Evolutionary conservation across 2,888 invertebrate genomes (phyloP).

Genomic region (Scotopteryx bipunctaria): DNA sequence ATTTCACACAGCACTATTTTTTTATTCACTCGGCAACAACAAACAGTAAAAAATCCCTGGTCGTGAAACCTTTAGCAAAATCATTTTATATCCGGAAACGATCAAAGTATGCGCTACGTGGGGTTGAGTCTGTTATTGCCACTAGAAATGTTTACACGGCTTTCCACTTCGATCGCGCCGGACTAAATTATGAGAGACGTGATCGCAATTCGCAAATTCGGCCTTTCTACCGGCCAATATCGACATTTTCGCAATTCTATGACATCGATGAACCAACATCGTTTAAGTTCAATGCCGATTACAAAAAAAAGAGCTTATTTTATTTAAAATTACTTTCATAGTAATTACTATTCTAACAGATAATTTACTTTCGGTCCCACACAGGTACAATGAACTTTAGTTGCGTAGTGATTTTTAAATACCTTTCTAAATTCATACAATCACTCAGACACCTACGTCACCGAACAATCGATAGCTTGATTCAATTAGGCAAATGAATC

Average conservation of each 20-base stretch:
- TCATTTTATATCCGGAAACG: constrained; percentile 24
- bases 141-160: constrained; percentile 60
- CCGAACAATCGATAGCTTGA: constrained; percentile 38
- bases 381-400: too few relatives aligned
- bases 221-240: constrained; percentile 40
- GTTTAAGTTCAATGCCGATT: too few relatives aligned
- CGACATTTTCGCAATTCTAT: not conserved
- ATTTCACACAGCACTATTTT: not conserved
- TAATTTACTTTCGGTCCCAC: too few relatives aligned
- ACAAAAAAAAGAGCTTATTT: too few relatives aligned
- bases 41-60: constrained; percentile 27
- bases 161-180: constrained; percentile 61
- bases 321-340: too few relatives aligned
- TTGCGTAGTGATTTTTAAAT: too few relatives aligned
- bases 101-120: constrained; percentile 22
- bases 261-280: not conserved
- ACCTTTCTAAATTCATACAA: not conserved
- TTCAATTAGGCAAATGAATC: constrained; percentile 64
- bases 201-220: constrained; percentile 62
- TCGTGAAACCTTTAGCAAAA: constrained; percentile 25
- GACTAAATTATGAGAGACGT: constrained; percentile 68
- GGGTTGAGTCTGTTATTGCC: constrained; percentile 38
- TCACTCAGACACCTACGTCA: constrained; percentile 20
- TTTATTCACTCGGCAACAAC: constrained; percentile 10
- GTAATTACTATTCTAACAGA: too few relatives aligned